Evolutionary conservation across 2,797 vertebrate genomes (phyloP).

Genomic region (Salmo trutta): DNA sequence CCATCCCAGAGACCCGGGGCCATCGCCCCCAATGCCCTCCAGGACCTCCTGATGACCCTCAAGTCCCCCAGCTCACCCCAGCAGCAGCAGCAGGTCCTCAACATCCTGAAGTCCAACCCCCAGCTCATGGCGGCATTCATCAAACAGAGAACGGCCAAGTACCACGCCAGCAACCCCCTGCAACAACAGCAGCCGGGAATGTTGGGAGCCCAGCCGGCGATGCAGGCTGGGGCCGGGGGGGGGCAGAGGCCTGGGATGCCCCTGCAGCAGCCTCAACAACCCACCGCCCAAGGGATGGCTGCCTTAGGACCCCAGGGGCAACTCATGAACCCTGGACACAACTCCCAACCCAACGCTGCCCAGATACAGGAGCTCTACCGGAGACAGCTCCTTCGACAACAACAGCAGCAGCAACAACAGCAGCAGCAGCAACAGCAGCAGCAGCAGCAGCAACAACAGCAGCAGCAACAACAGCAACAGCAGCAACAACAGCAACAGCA

Average conservation of each 20-base stretch:
- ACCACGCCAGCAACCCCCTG: slow-evolving; percentile 88
- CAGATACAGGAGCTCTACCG: slow-evolving; percentile 90
- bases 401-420: slow-evolving; percentile 73
- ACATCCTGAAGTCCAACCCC: slow-evolving; percentile 97
- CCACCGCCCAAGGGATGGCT: slow-evolving; percentile 32
- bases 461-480: slow-evolving; percentile 67
- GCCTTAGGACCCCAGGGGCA: slow-evolving; percentile 72
- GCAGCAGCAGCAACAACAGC: slow-evolving; percentile 67
- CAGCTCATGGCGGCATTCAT: slow-evolving; percentile 99
- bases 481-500: slow-evolving; percentile 67
- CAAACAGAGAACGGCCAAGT: slow-evolving; percentile 97
- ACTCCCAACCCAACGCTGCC: slow-evolving; percentile 66
- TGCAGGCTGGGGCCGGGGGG: slow-evolving; percentile 65
- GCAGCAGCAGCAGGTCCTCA: slow-evolving; percentile 97
- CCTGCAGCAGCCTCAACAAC: slow-evolving; percentile 82
- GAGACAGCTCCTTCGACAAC: slow-evolving; percentile 81
- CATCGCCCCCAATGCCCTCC: slow-evolving; percentile 91
- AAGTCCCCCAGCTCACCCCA: slow-evolving; percentile 97
- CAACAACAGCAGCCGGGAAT: slow-evolving; percentile 57
- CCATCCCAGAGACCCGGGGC: slow-evolving; percentile 82
- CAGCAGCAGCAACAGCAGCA: slow-evolving; percentile 76
- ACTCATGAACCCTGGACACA: slow-evolving; percentile 87
- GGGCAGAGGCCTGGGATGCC: slow-evolving; percentile 87
- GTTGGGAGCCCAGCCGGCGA: slow-evolving; percentile 65
- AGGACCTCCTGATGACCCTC: slow-evolving; percentile 93